A percentile compares a stretch with the other conserved stretches of the same genome.
Conservation (phyloP, 2,888 invertebrate species). For the Drosophila infuscata region DNA sequence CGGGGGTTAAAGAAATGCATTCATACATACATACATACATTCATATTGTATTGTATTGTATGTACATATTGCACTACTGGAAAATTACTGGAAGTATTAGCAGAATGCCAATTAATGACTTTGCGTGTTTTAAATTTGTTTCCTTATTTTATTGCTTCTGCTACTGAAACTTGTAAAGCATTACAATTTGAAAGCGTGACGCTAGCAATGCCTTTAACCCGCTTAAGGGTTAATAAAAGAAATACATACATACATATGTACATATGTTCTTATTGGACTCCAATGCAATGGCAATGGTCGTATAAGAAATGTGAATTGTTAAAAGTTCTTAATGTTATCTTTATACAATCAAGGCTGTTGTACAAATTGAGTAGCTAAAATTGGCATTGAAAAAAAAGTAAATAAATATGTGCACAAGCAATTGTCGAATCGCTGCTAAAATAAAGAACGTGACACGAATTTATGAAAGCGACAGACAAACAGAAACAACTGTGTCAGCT, state of each 20-base stretch:
- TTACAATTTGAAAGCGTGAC: neutral
- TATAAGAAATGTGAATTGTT: neutral
- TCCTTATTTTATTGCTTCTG: neutral
- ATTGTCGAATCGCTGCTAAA: constrained; percentile 52
- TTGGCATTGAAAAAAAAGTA: constrained; percentile 22
- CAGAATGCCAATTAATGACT: neutral
- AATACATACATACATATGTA: neutral
- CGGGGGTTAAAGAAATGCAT: constrained; percentile 3
- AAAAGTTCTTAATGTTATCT: neutral
- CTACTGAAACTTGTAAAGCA: neutral
- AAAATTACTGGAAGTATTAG: neutral
- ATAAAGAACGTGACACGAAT: constrained; percentile 47
- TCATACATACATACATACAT: too few relatives aligned
- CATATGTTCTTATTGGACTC: neutral
- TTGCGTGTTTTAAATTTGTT: neutral
- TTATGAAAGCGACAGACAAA: constrained; percentile 24
- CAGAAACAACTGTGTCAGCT: constrained; percentile 37
- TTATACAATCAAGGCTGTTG: constrained; percentile 12
- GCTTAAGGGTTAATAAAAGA: neutral
- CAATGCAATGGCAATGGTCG: neutral
- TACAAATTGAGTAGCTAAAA: constrained; percentile 4
- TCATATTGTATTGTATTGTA: too few relatives aligned
- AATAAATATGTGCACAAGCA: constrained; percentile 40
- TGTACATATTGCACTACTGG: neutral
- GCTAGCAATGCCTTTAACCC: neutral